Evolutionary conservation across 2,113 vertebrate species (phyloP).

Genomic region (Cavia aperea): DNA sequence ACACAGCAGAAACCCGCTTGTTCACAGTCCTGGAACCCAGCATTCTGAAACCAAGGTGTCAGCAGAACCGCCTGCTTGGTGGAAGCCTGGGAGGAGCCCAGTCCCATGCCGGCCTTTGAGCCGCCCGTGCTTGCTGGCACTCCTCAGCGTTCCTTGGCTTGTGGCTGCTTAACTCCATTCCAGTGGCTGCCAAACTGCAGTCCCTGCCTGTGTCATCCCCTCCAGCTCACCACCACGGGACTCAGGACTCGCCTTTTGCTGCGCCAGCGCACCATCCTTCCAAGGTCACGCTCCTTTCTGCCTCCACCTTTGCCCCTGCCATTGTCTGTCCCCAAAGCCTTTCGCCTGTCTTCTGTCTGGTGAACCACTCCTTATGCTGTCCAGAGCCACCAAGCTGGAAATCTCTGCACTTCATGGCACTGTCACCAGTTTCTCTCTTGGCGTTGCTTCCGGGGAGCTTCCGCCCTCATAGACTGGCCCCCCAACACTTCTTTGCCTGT

Average conservation of each 20-base stretch:
- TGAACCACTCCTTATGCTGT: not conserved
- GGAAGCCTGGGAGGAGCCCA: not conserved
- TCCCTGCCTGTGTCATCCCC: not conserved
- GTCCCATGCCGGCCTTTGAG: not conserved
- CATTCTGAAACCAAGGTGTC: not conserved
- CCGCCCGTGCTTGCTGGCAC: not conserved
- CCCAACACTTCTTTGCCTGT: not conserved
- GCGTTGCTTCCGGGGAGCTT: not conserved
- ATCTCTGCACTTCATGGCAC: not conserved
- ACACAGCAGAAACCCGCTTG: not conserved
- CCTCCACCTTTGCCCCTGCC: not conserved
- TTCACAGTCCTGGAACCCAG: not conserved
- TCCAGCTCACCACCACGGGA: not conserved
- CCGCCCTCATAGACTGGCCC: not conserved
- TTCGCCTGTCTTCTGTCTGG: not conserved
- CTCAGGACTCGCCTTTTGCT: too few species aligned
- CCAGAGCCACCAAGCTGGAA: not conserved
- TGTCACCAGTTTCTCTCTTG: not conserved
- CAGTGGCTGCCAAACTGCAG: not conserved
- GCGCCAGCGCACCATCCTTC: not conserved
- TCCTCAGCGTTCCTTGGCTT: not conserved
- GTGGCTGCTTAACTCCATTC: not conserved
- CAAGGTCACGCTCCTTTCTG: not conserved
- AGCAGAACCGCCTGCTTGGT: not conserved
- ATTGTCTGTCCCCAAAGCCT: not conserved